Conservation (phyloP, 2,797 vertebrate species). For the Coranthus polyacanthus region DNA sequence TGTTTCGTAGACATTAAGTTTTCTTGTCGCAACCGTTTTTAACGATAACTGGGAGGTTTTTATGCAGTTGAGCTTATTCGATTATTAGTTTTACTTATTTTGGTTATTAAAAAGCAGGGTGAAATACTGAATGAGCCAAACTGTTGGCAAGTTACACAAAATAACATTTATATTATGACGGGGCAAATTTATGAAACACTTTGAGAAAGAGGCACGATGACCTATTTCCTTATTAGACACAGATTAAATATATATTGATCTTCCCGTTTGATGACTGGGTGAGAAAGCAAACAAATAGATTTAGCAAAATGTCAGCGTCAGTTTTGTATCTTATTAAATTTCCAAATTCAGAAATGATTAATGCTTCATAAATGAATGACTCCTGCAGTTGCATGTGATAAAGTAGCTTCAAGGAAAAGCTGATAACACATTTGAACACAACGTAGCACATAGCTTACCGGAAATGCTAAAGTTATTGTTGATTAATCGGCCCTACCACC, state of each 20-base stretch:
- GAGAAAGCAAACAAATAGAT: slow-evolving; percentile 18
- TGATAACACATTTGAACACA: neutral
- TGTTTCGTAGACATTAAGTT: too few species aligned
- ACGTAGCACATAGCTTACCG: neutral
- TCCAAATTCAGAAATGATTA: neutral
- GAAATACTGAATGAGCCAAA: too few species aligned
- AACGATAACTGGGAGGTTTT: too few species aligned
- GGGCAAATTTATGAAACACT: neutral
- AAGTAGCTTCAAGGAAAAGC: neutral
- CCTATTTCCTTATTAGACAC: neutral
- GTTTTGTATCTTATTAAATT: slow-evolving; percentile 6
- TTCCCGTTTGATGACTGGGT: neutral
- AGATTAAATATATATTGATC: slow-evolving; percentile 27
- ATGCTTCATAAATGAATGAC: neutral
- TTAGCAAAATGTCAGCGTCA: slow-evolving; percentile 14
- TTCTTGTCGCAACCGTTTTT: too few species aligned
- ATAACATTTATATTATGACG: neutral
- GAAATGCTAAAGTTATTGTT: slow-evolving; percentile 13
- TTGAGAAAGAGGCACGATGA: neutral
- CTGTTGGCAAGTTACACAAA: neutral
- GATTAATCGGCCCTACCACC: slow-evolving; percentile 32
- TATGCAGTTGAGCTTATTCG: too few species aligned
- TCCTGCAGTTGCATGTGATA: neutral
- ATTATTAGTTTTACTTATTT: too few species aligned
- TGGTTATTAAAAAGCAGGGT: too few species aligned